Conservation (phyloP, 1,140 invertebrate species). For the Pissodes strobi region DNA sequence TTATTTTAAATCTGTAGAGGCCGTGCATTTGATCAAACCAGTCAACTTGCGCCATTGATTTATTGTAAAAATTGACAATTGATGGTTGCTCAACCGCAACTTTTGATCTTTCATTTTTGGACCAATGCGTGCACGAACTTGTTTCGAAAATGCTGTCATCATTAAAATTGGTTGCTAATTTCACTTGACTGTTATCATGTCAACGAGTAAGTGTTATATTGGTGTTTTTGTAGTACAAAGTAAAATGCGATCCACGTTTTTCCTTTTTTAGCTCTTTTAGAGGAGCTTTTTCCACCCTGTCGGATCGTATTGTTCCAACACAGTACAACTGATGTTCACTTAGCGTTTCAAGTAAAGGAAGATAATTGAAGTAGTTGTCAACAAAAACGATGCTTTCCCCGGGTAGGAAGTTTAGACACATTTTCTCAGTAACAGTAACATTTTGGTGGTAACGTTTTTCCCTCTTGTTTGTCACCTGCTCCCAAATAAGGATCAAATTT, state of each 20-base stretch:
- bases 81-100: background rate
- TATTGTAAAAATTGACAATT: conserved; percentile 4
- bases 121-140: too few relatives aligned
- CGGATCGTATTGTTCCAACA: background rate
- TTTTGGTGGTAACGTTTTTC: background rate
- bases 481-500: background rate
- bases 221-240: too few relatives aligned
- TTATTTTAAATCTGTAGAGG: too few relatives aligned
- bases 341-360: too few relatives aligned
- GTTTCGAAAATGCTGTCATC: too few relatives aligned
- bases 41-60: conserved; percentile 3
- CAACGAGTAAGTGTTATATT: background rate
- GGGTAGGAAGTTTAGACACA: too few relatives aligned
- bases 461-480: background rate
- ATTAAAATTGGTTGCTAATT: background rate
- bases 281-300: conserved; percentile 2
- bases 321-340: too few relatives aligned
- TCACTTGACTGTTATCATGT: background rate
- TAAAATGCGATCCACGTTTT: too few relatives aligned
- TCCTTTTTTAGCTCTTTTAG: too few relatives aligned
- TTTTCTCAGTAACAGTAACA: too few relatives aligned
- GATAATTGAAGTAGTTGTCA: background rate
- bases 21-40: conserved; percentile 10
- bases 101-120: background rate
- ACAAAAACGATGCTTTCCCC: too few relatives aligned